Conservation (phyloP, 2,113 vertebrate genomes). For the Eleginops maclovinus region DNA sequence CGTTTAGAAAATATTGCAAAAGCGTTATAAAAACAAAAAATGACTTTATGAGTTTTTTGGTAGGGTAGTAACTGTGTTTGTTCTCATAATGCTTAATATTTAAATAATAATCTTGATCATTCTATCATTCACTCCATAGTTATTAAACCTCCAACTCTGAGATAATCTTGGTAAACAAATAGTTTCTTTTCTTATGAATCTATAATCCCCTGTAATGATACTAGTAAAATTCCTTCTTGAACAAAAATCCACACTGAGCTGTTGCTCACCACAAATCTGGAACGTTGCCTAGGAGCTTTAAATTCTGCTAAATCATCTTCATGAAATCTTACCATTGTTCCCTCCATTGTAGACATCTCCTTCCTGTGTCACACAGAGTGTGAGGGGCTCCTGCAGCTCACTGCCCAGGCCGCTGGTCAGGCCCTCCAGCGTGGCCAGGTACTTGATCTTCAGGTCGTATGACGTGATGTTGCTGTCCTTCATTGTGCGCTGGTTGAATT, state of each 20-base stretch:
- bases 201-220: background rate
- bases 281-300: background rate
- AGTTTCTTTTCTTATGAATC: background rate
- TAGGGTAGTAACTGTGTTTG: constrained; percentile 5
- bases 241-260: background rate
- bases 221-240: background rate
- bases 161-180: background rate
- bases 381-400: constrained; percentile 86
- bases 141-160: background rate
- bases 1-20: background rate
- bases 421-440: constrained; percentile 94
- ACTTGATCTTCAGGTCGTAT: constrained; percentile 96
- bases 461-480: constrained; percentile 90
- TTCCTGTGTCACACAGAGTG: constrained; percentile 86
- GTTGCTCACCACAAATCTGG: background rate
- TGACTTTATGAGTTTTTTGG: background rate
- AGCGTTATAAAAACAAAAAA: background rate
- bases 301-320: background rate
- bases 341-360: constrained; percentile 83
- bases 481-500: constrained; percentile 95
- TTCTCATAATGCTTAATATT: background rate
- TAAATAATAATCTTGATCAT: background rate
- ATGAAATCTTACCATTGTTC: constrained; percentile 58
- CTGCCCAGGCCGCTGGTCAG: constrained; percentile 90
- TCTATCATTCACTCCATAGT: background rate